phyloP scores from a whole-genome alignment of 2,888 invertebrate genomes.

The Periphyllus acericola region DNA sequence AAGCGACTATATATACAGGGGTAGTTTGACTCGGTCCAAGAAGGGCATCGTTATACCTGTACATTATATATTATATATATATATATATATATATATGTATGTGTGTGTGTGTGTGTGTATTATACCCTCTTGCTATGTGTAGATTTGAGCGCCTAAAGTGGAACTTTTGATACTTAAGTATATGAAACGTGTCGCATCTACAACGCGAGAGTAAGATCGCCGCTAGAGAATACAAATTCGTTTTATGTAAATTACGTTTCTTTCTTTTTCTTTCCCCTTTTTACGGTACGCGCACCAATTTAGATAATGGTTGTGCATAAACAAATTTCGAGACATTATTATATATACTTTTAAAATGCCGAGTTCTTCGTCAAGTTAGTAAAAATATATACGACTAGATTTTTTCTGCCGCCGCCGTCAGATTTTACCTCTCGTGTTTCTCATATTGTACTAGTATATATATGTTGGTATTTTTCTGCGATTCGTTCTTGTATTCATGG shows the following conservation, averaged over 20 bases:
- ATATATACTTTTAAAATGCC: slow-evolving; percentile 7
- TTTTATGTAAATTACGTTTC: slow-evolving; percentile 39
- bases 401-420: background rate
- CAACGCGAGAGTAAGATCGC: background rate
- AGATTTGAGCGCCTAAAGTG: background rate
- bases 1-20: background rate
- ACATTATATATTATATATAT: background rate
- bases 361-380: background rate
- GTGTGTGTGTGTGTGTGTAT: background rate
- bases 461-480: background rate
- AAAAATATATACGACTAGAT: slow-evolving; percentile 1
- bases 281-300: slow-evolving; percentile 14
- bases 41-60: background rate
- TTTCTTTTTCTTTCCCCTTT: background rate
- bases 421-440: background rate
- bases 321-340: slow-evolving; percentile 47
- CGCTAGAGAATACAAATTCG: slow-evolving; percentile 54
- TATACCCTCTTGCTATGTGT: background rate
- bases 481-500: slow-evolving; percentile 23
- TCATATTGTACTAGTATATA: background rate
- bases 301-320: slow-evolving; percentile 46
- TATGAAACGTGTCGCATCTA: background rate
- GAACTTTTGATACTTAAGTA: slow-evolving; percentile 22
- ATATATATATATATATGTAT: too few species aligned
- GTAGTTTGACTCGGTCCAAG: background rate